Base-by-base conservation (phyloP, 2,888 invertebrate species). In the Ditula angustiorana region DNA sequence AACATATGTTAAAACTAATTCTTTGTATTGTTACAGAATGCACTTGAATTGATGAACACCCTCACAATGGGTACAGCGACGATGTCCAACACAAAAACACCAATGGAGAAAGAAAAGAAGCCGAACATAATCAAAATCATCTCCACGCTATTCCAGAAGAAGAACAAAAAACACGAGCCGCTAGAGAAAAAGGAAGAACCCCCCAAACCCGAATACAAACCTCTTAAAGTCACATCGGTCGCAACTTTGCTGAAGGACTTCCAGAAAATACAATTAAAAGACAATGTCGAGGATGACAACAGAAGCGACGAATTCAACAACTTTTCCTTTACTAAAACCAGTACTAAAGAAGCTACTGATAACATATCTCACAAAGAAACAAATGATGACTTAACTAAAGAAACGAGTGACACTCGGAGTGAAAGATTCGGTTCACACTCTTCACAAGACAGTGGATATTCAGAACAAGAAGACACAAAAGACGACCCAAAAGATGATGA, bases 381-480 rank as follows among this genome's bases (percentile, higher is more conserved):
- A 5, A n/a, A n/a, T n/a, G 49, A 28, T 0, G 49, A 16, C 10
- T 3, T 16, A 16, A 16, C 41, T 8, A 50, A 50, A 19, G 50
- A 30, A 10, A 8, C 13, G 16, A 50, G 2, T 11, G 30, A 85
- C 0, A 67, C 73, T 0, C 75, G 74, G 60, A 71, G 71, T 2
- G 76, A 75, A 1, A 80, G 88, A 35, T 82, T 83, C 1, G 76
- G 85, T 11, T 90, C 90, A 0, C 85, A 90, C 3, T 81, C 84
- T 0, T 91, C 92, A 0, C 79, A 84, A 41, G 91, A 91, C 71
- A 91, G 91, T 24, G 92, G 92, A 0, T 89, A 79, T 26, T 74
- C 83, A 0, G 90, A 90, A 1, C 79, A 69, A 0, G 81, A 78
- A 49, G 71, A 75, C 4, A 69, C 74, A 2, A 70, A 77, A 1